Evolutionary conservation across 2,888 invertebrate species (phyloP).

Genomic region (Dioctria rufipes): DNA sequence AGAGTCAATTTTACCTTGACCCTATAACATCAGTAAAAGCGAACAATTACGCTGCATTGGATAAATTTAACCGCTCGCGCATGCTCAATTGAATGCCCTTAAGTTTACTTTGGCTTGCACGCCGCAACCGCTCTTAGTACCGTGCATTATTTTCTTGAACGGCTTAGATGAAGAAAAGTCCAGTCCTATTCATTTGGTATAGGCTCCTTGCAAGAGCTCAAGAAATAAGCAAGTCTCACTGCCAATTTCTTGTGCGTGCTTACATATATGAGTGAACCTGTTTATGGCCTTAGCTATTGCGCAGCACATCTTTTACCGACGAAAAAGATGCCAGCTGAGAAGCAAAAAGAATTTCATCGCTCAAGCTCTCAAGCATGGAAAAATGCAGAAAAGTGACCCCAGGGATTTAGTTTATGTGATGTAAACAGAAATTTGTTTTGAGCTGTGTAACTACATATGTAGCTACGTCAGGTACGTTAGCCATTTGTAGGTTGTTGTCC

Average conservation of each 20-base stretch:
- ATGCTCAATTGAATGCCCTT: constrained; percentile 41
- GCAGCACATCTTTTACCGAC: not conserved
- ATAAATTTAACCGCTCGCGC: constrained; percentile 53
- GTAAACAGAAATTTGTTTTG: constrained; percentile 53
- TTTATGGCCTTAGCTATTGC: not conserved
- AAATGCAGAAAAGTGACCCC: constrained; percentile 52
- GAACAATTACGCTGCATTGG: constrained; percentile 47
- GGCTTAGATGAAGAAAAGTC: not conserved
- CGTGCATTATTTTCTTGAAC: constrained; percentile 22
- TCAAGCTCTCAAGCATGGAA: constrained; percentile 28
- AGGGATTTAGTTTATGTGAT: constrained; percentile 50
- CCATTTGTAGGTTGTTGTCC: constrained; percentile 37
- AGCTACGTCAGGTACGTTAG: constrained; percentile 46
- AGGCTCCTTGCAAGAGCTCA: constrained; percentile 7
- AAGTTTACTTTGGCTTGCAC: constrained; percentile 6
- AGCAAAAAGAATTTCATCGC: constrained; percentile 1
- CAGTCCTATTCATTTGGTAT: not conserved
- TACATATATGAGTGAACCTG: constrained; percentile 26
- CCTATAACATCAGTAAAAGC: constrained; percentile 42
- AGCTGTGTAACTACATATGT: constrained; percentile 45
- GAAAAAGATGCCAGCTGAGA: constrained; percentile 22
- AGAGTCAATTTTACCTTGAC: constrained; percentile 26
- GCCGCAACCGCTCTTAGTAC: not conserved
- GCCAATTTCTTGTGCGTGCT: constrained; percentile 31
- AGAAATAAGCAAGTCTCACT: constrained; percentile 30